These are phyloP conservation scores for Cremastinae sp. DNA, from an alignment of 2,888 invertebrate species.

Conservation along the genomic window DNA sequence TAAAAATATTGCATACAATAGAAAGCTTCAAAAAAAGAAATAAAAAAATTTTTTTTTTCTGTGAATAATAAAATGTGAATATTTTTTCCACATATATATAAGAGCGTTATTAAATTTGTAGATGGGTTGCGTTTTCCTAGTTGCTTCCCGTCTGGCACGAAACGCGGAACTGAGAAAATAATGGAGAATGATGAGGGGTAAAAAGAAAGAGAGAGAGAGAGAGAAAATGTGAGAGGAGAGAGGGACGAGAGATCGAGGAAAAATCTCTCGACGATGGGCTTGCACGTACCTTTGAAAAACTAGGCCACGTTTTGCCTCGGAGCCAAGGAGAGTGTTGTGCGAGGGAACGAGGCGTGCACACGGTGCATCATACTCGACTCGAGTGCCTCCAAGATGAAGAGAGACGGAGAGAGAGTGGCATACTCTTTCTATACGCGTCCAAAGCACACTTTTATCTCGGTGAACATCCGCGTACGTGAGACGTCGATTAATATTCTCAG, in stretches of 20 bases:
- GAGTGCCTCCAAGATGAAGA: slow-evolving; percentile 22
- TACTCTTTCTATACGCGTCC: neutral
- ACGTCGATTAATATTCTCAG: slow-evolving; percentile 35
- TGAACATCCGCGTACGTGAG: neutral
- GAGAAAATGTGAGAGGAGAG: neutral
- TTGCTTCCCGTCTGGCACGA: neutral
- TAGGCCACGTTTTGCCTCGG: slow-evolving; percentile 35
- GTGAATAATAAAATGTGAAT: too few species aligned
- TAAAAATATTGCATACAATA: too few species aligned
- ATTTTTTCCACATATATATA: too few species aligned
- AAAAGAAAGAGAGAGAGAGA: neutral
- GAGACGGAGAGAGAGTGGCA: neutral
- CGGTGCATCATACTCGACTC: slow-evolving; percentile 17
- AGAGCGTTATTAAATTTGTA: too few species aligned
- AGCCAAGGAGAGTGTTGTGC: slow-evolving; percentile 17
- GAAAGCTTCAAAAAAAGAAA: too few species aligned
- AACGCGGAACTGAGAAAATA: neutral
- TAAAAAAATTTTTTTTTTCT: too few species aligned
- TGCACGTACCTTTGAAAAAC: slow-evolving; percentile 22
- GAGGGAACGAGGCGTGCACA: slow-evolving; percentile 26
- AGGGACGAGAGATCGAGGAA: slow-evolving; percentile 6
- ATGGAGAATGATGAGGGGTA: slow-evolving; percentile 1
- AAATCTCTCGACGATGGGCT: neutral
- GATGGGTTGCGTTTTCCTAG: too few species aligned
- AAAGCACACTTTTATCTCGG: neutral